Base-by-base conservation (phyloP, 2,888 invertebrate genomes). In the Gibbula magus region DNA sequence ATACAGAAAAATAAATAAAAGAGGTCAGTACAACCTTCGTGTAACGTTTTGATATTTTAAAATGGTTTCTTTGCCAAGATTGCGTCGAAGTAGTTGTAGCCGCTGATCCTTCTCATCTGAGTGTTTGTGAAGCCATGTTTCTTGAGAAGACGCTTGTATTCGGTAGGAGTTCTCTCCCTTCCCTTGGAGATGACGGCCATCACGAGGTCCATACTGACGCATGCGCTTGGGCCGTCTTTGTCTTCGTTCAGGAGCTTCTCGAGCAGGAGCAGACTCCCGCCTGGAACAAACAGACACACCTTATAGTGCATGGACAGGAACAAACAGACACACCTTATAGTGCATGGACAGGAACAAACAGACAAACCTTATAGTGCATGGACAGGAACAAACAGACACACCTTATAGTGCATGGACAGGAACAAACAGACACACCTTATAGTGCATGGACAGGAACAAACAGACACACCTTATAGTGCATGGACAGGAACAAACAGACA, bases 221-320 rank as follows among this genome's bases (percentile, higher is more conserved):
- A 84, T 29, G 81, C 20, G 32, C 86, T 82, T 25, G 90, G 90
- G 13, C 86, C 86, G 52, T 81, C 83, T 75, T 87, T 86, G n/a
- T 82, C 79, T 8, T 87, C 89, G 74, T 84, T 85, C n/a, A 90
- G 79, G 18, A 85, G 79, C 75, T 89, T 89, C 79, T 89, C 89
- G 79, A 89, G 77, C 7, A 89, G 83, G 22, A 89, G 73, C 52
- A 89, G 61, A 73, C 85, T 86, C 10, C 89, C 89, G 77, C 89
- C 89, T 89, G 73, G 2, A 80, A 81, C 39, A 29, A 52, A 18
- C 45, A 66, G 61, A 32, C 39, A 53, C 25, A 73, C 18, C 51
- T 18, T 3, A 61, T n/a, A 77, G 13, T 45, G 45, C 5, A 45
- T 5, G 45, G 45, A 8, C 45, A 45, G 4, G 4, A 1, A n/a